These are phyloP conservation scores for Caenorhabditis panamensis DNA, from an alignment of 2,888 invertebrate genomes.

Conservation along the genomic window DNA sequence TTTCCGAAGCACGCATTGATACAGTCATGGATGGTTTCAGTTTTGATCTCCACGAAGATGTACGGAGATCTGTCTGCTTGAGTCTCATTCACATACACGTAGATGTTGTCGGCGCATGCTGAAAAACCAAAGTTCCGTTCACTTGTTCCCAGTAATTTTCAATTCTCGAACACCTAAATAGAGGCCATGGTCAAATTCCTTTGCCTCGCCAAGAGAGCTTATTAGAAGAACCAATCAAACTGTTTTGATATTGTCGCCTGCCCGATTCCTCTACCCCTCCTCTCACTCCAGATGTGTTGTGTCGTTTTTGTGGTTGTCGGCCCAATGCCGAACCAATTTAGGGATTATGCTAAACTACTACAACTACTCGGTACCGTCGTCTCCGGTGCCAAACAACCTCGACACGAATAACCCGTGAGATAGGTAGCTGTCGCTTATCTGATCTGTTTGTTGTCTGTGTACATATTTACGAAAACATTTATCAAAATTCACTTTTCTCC, in stretches of 20 bases:
- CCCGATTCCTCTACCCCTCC: slow-evolving; percentile 6
- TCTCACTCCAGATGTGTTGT: slow-evolving; percentile 7
- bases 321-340: slow-evolving; percentile 63
- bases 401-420: slow-evolving; percentile 41
- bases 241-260: slow-evolving; percentile 43
- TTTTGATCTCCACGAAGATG: slow-evolving; percentile 66
- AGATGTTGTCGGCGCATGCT: slow-evolving; percentile 71
- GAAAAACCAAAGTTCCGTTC: no score
- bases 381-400: slow-evolving; percentile 42
- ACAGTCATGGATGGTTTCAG: slow-evolving; percentile 70
- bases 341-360: slow-evolving; percentile 59
- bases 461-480: slow-evolving; percentile 33
- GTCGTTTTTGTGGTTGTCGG: slow-evolving; percentile 28
- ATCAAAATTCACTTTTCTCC: slow-evolving; percentile 52
- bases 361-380: slow-evolving; percentile 24
- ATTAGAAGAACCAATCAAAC: slow-evolving; percentile 17
- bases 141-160: not conserved
- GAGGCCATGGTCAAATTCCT: slow-evolving; percentile 53
- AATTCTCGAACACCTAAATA: slow-evolving; percentile 25
- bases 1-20: slow-evolving; percentile 77
- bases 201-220: slow-evolving; percentile 26
- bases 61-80: slow-evolving; percentile 68
- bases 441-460: slow-evolving; percentile 34
- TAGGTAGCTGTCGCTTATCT: slow-evolving; percentile 23
- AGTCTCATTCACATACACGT: slow-evolving; percentile 67